Percentiles rank a stretch among this genome's conserved stretches.
These are phyloP conservation scores for Microplitis demolitor DNA, from an alignment of 1,140 invertebrate species.

Conservation along the genomic window DNA sequence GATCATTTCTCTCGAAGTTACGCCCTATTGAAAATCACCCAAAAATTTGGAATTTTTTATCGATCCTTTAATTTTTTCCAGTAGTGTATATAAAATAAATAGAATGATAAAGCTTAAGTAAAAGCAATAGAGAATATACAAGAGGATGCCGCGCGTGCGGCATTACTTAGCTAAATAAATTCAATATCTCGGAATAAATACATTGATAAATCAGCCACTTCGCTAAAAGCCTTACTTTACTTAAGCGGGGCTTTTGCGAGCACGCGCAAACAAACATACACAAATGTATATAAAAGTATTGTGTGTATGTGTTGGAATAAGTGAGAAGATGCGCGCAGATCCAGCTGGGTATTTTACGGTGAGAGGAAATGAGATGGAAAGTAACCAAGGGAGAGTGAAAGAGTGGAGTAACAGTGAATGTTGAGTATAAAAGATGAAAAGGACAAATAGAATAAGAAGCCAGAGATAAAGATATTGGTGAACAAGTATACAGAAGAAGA, in stretches of 20 bases:
- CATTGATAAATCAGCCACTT: slow-evolving; percentile 63
- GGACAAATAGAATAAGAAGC: slow-evolving; percentile 24
- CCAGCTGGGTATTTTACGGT: not conserved
- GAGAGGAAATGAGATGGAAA: slow-evolving; percentile 17
- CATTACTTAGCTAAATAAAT: slow-evolving; percentile 61
- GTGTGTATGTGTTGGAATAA: not conserved
- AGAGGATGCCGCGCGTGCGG: slow-evolving; percentile 31
- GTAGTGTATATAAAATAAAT: not conserved
- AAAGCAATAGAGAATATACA: not conserved
- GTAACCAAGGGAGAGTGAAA: slow-evolving; percentile 8
- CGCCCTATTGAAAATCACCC: too few species aligned
- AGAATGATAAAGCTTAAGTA: slow-evolving; percentile 9
- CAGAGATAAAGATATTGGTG: not conserved
- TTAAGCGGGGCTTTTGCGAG: slow-evolving; percentile 54
- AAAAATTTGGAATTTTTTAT: too few species aligned
- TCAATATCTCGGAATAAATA: slow-evolving; percentile 64
- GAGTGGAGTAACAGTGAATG: slow-evolving; percentile 15
- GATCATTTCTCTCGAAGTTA: too few species aligned
- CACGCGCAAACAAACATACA: slow-evolving; percentile 52
- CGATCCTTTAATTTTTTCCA: too few species aligned
- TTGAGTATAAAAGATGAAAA: slow-evolving; percentile 28
- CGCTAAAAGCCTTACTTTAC: slow-evolving; percentile 61
- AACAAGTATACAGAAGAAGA: too few species aligned
- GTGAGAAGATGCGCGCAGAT: not conserved
- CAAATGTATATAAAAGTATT: not conserved